Evolutionary conservation across 2,797 vertebrate species (phyloP).

Genomic region (Eutrigla gurnardus): DNA sequence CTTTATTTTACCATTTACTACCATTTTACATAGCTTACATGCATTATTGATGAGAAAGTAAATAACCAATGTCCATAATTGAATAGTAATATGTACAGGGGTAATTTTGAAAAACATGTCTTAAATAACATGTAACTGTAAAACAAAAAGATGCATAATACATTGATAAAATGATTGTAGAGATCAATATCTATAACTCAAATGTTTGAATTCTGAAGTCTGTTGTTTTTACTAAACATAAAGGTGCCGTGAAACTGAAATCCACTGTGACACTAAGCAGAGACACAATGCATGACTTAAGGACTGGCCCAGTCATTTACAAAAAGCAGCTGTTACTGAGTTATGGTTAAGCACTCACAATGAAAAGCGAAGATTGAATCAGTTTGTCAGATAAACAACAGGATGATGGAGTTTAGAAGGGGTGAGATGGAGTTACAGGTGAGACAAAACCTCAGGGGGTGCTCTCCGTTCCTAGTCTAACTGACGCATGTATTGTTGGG

Average conservation of each 20-base stretch:
- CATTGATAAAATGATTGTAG: background rate
- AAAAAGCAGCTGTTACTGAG: conserved; percentile 4
- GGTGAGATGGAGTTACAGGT: conserved; percentile 71
- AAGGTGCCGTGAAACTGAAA: background rate
- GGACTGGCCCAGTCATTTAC: background rate
- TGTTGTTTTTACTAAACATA: background rate
- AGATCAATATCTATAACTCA: background rate
- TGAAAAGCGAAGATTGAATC: background rate
- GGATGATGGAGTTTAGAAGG: conserved; percentile 38
- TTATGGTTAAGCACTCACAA: background rate
- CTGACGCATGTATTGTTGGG: conserved; percentile 65
- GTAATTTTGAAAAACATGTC: background rate
- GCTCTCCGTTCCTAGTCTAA: conserved; percentile 56
- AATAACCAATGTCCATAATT: background rate
- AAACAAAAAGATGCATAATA: background rate
- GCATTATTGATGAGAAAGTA: background rate
- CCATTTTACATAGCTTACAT: background rate
- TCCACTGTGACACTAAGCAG: background rate
- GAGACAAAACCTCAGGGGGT: conserved; percentile 74
- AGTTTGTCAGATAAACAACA: conserved; percentile 26
- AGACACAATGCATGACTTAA: background rate
- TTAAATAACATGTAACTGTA: background rate
- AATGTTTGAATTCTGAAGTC: background rate
- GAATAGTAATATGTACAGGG: background rate
- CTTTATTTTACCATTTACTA: background rate